phyloP scores from a whole-genome alignment of 2,797 vertebrate species.

The Phrynocephalus guinanensis region DNA sequence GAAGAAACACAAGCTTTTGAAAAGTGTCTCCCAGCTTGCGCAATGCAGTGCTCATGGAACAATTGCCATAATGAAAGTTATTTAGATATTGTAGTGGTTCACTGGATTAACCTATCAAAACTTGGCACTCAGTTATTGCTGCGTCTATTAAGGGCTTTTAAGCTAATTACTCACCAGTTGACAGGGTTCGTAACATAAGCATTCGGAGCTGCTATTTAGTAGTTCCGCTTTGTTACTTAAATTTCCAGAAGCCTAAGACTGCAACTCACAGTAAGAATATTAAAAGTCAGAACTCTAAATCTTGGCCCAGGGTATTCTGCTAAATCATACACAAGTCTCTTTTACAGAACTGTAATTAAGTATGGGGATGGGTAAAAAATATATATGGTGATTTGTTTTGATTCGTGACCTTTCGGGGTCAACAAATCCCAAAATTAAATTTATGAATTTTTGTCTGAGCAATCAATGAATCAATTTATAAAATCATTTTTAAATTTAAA shows the following conservation, averaged over 20 bases:
- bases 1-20: neutral
- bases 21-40: neutral
- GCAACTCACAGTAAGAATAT: neutral
- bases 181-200: neutral
- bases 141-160: conserved; percentile 17
- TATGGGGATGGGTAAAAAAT: too few species aligned
- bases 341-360: neutral
- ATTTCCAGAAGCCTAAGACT: neutral
- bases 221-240: neutral
- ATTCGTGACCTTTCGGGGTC: too few species aligned
- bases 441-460: too few species aligned
- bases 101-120: neutral
- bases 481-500: too few species aligned
- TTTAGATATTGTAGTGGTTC: neutral
- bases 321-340: neutral
- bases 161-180: neutral
- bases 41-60: neutral
- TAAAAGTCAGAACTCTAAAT: neutral
- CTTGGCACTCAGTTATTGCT: neutral
- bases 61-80: neutral
- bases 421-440: too few species aligned
- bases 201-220: conserved; percentile 10
- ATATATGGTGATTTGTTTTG: too few species aligned
- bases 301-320: neutral
- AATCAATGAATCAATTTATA: too few species aligned